Evolutionary conservation across 2,888 invertebrate genomes (phyloP).

Genomic region (Lissocephala sabroskyi): DNA sequence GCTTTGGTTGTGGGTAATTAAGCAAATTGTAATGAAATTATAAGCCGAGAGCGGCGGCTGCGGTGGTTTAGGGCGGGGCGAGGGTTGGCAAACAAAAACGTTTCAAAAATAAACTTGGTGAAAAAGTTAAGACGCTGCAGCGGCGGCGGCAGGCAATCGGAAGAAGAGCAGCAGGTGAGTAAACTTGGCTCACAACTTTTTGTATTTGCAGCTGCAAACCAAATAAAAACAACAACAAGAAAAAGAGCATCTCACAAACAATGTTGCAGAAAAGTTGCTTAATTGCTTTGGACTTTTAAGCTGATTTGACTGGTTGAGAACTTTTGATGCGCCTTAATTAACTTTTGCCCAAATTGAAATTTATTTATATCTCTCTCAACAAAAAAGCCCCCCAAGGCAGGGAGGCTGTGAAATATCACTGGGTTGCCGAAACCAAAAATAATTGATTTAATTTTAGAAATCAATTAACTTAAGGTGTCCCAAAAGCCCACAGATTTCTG

Average conservation of each 20-base stretch:
- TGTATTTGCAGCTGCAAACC: neutral
- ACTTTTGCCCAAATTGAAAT: slow-evolving; percentile 33
- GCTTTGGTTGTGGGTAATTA: neutral
- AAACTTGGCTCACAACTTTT: slow-evolving; percentile 37
- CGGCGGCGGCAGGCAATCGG: too few relatives aligned
- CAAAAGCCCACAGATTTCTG: too few relatives aligned
- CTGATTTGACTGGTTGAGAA: slow-evolving; percentile 21
- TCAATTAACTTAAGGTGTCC: neutral
- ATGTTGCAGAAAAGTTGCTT: slow-evolving; percentile 31
- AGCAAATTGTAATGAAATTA: slow-evolving; percentile 24
- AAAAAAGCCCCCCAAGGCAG: neutral
- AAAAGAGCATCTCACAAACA: slow-evolving; percentile 16
- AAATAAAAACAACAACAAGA: neutral
- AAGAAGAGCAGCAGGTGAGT: slow-evolving; percentile 52
- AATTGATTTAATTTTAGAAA: slow-evolving; percentile 2
- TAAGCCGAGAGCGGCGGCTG: slow-evolving; percentile 23
- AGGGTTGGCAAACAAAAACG: neutral
- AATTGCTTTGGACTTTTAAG: slow-evolving; percentile 37
- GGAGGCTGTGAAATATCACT: slow-evolving; percentile 35
- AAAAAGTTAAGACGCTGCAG: slow-evolving; percentile 23
- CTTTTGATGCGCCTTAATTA: slow-evolving; percentile 38
- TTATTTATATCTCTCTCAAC: slow-evolving; percentile 4
- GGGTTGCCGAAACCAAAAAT: slow-evolving; percentile 35
- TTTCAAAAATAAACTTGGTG: slow-evolving; percentile 4
- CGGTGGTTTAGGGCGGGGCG: too few relatives aligned